Evolutionary conservation across 2,797 vertebrate species (phyloP).

Genomic region (Acanthiza pusilla): DNA sequence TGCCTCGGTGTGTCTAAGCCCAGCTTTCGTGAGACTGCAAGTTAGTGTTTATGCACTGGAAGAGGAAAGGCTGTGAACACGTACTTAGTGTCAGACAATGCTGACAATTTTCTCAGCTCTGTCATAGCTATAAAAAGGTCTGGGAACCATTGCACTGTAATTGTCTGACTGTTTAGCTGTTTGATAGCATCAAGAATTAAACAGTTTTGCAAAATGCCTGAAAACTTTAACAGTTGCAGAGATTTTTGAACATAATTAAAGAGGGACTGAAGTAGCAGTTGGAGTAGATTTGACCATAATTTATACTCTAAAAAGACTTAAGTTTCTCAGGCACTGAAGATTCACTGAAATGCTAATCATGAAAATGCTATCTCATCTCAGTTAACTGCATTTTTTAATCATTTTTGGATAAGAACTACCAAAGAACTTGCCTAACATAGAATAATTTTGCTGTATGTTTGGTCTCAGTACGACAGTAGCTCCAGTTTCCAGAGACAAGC

Average conservation of each 20-base stretch:
- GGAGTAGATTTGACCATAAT: neutral
- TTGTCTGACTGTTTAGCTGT: neutral
- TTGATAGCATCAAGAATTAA: neutral
- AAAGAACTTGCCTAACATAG: neutral
- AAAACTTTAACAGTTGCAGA: neutral
- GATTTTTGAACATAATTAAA: neutral
- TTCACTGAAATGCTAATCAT: neutral
- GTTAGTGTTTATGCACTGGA: fast-evolving
- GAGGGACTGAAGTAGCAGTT: neutral
- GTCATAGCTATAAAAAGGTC: neutral
- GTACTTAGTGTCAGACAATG: neutral
- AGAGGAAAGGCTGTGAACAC: neutral
- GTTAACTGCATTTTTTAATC: neutral
- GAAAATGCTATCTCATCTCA: neutral
- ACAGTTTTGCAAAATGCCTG: neutral
- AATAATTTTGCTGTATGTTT: neutral
- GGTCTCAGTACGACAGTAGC: neutral
- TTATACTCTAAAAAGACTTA: neutral
- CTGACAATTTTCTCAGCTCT: neutral
- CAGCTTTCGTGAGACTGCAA: neutral
- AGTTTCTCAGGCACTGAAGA: neutral
- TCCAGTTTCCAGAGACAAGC: neutral
- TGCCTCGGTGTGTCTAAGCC: neutral
- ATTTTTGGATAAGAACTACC: neutral
- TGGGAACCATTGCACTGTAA: neutral